Evolutionary conservation across 2,113 vertebrate species (phyloP).

Genomic region (Stictonetta naevosa): DNA sequence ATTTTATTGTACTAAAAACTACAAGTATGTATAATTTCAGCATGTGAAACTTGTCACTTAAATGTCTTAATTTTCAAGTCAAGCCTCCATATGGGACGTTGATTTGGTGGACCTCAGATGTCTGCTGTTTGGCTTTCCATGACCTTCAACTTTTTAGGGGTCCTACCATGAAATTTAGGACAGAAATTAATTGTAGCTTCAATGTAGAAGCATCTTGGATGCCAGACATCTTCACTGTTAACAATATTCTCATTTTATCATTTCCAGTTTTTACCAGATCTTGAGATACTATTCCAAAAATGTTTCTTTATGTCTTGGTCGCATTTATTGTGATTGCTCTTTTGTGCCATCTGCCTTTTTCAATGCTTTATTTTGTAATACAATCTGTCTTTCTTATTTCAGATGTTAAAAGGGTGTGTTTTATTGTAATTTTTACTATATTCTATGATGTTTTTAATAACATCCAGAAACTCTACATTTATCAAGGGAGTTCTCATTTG

Average conservation of each 20-base stretch:
- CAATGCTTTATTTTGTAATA: background rate
- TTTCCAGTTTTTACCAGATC: background rate
- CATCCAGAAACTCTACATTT: background rate
- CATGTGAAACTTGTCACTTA: background rate
- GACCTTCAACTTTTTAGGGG: background rate
- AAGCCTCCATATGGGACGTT: background rate
- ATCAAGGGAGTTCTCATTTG: slow-evolving; percentile 17
- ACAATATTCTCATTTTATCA: background rate
- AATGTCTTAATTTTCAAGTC: background rate
- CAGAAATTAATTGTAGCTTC: background rate
- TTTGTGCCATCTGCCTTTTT: background rate
- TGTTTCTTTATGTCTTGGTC: background rate
- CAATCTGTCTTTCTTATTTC: background rate
- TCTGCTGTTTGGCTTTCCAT: background rate
- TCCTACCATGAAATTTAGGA: background rate
- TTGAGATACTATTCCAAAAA: background rate
- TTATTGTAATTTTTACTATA: background rate
- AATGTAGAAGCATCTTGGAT: background rate
- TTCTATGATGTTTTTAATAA: background rate
- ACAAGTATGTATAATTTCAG: background rate
- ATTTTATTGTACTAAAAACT: background rate
- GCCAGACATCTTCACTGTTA: background rate
- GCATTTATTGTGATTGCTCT: background rate
- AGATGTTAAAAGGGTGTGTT: background rate
- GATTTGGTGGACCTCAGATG: background rate